Base-by-base conservation (phyloP, 2,888 invertebrate species). In the Nephrocerus scutellatus region DNA sequence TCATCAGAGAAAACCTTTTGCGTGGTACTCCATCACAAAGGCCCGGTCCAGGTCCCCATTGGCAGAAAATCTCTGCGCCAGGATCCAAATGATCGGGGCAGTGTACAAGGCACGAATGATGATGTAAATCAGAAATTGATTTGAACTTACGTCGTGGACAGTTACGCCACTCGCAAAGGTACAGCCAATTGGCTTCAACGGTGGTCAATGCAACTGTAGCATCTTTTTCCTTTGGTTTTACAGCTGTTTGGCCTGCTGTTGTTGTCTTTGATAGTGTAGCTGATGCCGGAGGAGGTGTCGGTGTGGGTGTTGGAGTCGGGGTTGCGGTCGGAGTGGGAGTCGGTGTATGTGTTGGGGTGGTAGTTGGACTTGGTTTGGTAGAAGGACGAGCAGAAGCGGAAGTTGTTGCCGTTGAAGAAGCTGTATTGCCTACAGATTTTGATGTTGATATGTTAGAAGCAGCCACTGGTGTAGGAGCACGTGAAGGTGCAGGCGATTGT, bases 121-220 rank as follows among this genome's bases (percentile, higher is more conserved):
- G 72, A 67, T 86, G 90, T 43, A 95, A 87, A 49, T 87, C 84
- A 34, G 81, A 74, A 1, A 85, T 76, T 21, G 77, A 80, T 54
- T 76, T 74, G 63, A 85, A 87, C 59, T 81, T 77, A 53, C 82
- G 83, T 72, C 76, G 75, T 36, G 75, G 80, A 67, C 96, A 96
- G 15, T 89, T 89, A 39, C 84, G 78, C 96, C 96, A 96, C 64
- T 95, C 95, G 64, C 96, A 96, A 36, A 92, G 74, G 70, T 75
- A 83, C 0, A 80, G 72, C 49, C 68, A 69, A 41, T 62, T 64
- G 0, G 56, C 55, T 39, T 69, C 69, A 1, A 60, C 47, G 7
- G 57, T n/a, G n/a, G n/a, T n/a, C n/a, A n/a, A n/a, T n/a, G n/a
- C n/a, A n/a, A n/a, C n/a, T n/a, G n/a, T n/a, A n/a, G n/a, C n/a